A percentile compares a stretch with the other conserved stretches of the same genome.
phyloP scores from a whole-genome alignment of 2,888 invertebrate species.

The Cerastis rubricosa region DNA sequence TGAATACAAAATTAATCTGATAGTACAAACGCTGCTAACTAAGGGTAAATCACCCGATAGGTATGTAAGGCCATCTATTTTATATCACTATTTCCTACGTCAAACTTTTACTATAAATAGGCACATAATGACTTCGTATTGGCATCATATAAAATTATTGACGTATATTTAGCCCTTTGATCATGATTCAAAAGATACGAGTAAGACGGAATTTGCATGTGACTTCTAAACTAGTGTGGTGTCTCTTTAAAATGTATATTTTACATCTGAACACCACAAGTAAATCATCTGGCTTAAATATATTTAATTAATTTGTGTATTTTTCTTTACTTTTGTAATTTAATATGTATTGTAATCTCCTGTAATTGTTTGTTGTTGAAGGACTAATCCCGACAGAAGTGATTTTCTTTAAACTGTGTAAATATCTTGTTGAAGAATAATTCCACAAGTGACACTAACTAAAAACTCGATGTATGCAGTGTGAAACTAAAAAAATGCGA shows the following conservation, averaged over 20 bases:
- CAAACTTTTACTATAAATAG: conserved; percentile 48
- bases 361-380: neutral
- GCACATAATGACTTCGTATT: conserved; percentile 39
- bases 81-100: conserved; percentile 51
- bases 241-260: conserved; percentile 34
- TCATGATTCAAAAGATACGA: conserved; percentile 50
- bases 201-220: conserved; percentile 36
- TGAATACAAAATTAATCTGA: neutral
- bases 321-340: neutral
- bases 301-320: neutral
- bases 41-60: conserved; percentile 25
- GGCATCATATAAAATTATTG: conserved; percentile 56
- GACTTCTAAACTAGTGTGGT: conserved; percentile 20
- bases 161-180: conserved; percentile 63
- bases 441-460: neutral
- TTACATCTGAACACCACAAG: conserved; percentile 8
- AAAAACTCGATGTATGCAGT: neutral
- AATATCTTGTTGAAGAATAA: neutral
- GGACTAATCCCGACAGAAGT: neutral
- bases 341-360: neutral
- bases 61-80: conserved; percentile 43
- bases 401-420: neutral
- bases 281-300: conserved; percentile 5
- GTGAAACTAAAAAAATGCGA: neutral
- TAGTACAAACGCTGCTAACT: neutral